Percentiles rank a stretch among this genome's conserved stretches.
phyloP scores from a whole-genome alignment of 2,888 invertebrate genomes.

The Odiellus spinosus region DNA sequence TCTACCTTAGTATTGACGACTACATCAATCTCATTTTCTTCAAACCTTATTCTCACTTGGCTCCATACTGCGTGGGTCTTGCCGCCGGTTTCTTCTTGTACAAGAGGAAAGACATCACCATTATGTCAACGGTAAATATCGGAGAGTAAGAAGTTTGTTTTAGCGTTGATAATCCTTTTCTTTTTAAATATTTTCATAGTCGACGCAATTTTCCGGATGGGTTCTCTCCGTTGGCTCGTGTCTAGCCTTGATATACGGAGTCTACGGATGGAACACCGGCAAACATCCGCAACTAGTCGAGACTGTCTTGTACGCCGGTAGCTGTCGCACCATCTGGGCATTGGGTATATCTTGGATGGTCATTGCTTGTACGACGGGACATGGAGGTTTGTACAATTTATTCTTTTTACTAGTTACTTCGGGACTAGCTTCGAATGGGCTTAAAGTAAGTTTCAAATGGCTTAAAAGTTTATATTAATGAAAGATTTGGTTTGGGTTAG shows the following conservation, averaged over 20 bases:
- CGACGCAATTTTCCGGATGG: slow-evolving; percentile 12
- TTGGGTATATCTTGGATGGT: slow-evolving; percentile 13
- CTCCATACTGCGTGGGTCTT: slow-evolving; percentile 15
- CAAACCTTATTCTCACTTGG: slow-evolving; percentile 15
- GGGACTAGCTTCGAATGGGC: no score
- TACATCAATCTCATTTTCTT: slow-evolving; percentile 2
- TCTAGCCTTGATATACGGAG: slow-evolving; percentile 11
- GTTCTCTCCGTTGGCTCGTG: slow-evolving; percentile 3
- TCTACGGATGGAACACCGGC: slow-evolving; percentile 14
- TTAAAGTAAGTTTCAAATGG: no score
- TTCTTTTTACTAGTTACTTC: no score
- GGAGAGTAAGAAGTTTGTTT: no score
- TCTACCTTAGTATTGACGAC: no score
- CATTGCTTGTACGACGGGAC: slow-evolving; percentile 10
- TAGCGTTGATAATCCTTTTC: no score
- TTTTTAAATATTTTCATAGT: slow-evolving; percentile 4
- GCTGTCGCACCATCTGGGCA: slow-evolving; percentile 11
- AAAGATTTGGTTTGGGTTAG: no score
- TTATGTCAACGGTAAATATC: background rate
- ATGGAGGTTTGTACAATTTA: slow-evolving; percentile 9
- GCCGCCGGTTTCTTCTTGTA: slow-evolving; percentile 13
- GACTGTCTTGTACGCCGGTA: slow-evolving; percentile 11
- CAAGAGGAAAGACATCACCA: slow-evolving; percentile 10
- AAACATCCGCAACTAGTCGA: slow-evolving; percentile 10
- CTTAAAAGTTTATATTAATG: no score